Base-by-base conservation (phyloP, 2,888 invertebrate genomes). In the Cataglyphis altisquamis region DNA sequence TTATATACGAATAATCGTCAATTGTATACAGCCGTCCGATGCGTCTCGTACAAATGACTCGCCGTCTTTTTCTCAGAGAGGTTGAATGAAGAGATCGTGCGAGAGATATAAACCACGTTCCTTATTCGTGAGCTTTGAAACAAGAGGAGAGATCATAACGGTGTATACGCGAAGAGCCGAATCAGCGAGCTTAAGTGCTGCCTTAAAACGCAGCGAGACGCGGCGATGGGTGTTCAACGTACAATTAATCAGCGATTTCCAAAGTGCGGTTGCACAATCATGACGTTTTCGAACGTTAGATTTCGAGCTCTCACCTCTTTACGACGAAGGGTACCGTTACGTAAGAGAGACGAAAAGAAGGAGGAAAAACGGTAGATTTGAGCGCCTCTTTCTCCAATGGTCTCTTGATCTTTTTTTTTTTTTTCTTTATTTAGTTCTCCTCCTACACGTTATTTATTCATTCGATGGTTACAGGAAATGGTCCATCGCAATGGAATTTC, bases 331-430 rank as follows among this genome's bases (percentile, higher is more conserved):
- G 82, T 91, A 90, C 90, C 90, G 88, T 89, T 89, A 89, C 67
- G 78, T 83, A 77, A 70, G 67, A 83, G 84, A 62, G 52, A 57
- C 64, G 81, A 84, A 86, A 78, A 83, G 86, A 83, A 70, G 86
- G 80, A 84, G 83, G 87, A 87, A 90, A 88, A 89, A 88, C 83
- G 83, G 83, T 70, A 85, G 84, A 82, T 86, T 86, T 66, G 84
- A 73, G 81, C 62, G 82, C 45, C 29, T 75, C 29, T 83, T 72
- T 73, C 60, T 70, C 32, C 21, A 32, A 32, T 29, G 29, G 8
- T 48, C 29, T 48, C 9, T 18, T 45, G 32, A 29, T 67, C 52
- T 52, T 64, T 67, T 60, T 62, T 57, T 68, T 32, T 67, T 60
- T 62, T 57, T 68, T 36, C 68, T 62, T 55, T 10, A 36, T 39